A percentile compares a stretch with the other conserved stretches of the same genome.
These are phyloP conservation scores for Drosophila rubida DNA, from an alignment of 2,888 invertebrate genomes.

Conservation along the genomic window DNA sequence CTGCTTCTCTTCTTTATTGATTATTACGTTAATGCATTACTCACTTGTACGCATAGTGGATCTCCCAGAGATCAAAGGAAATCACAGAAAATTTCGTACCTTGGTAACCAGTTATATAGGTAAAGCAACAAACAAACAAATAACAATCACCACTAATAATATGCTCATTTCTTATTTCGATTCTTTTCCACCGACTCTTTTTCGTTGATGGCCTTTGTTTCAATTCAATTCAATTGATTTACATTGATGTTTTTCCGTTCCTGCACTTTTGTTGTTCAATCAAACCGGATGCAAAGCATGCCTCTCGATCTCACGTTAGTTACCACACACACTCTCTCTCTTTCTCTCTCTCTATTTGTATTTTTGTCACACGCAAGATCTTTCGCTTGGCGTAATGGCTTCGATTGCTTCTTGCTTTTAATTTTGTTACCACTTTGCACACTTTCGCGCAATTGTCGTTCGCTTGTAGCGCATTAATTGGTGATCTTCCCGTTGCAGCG, in stretches of 20 bases:
- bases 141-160: slow-evolving; percentile 19
- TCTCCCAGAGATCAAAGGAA: slow-evolving; percentile 99
- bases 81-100: slow-evolving; percentile 99
- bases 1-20: slow-evolving; percentile 66
- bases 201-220: neutral
- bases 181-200: neutral
- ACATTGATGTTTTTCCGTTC: slow-evolving; percentile 19
- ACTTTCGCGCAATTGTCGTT: neutral
- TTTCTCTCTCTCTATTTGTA: slow-evolving; percentile 24
- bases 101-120: slow-evolving; percentile 99
- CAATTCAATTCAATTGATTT: slow-evolving; percentile 12
- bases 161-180: neutral
- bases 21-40: slow-evolving; percentile 83
- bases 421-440: neutral
- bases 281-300: slow-evolving; percentile 72
- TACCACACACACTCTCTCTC: slow-evolving; percentile 21
- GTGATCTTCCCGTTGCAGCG: slow-evolving; percentile 87
- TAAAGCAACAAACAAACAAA: slow-evolving; percentile 86
- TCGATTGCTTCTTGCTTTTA: slow-evolving; percentile 42
- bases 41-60: slow-evolving; percentile 90
- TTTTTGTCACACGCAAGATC: slow-evolving; percentile 17
- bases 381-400: slow-evolving; percentile 53
- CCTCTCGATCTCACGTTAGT: slow-evolving; percentile 71
- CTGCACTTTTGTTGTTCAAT: slow-evolving; percentile 43
- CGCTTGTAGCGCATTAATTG: slow-evolving; percentile 7